Evolutionary conservation across 2,113 vertebrate species (phyloP).

Genomic region (Pungitius pungitius): DNA sequence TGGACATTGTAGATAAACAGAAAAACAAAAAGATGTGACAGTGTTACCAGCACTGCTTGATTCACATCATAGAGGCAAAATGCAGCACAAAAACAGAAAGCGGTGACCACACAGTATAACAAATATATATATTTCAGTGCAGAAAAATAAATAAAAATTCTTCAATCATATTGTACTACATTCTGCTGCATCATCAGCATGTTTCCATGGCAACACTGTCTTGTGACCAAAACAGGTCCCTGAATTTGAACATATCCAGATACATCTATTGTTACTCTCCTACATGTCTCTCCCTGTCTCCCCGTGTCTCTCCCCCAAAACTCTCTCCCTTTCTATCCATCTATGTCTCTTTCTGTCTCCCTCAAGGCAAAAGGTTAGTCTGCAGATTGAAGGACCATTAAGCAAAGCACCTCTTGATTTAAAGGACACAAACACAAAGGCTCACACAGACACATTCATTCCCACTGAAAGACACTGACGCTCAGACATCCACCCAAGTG

Average conservation of each 20-base stretch:
- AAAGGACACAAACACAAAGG: constrained; percentile 42
- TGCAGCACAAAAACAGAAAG: neutral
- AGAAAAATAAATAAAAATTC: neutral
- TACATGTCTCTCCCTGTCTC: constrained; percentile 10
- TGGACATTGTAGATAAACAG: neutral
- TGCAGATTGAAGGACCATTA: constrained; percentile 56
- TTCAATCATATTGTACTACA: constrained; percentile 10
- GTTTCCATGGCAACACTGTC: constrained; percentile 59
- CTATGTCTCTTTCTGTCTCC: neutral
- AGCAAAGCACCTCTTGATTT: constrained; percentile 48
- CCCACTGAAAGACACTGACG: constrained; percentile 24
- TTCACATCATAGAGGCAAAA: constrained; percentile 3
- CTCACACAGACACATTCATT: constrained; percentile 13
- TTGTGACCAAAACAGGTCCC: constrained; percentile 16
- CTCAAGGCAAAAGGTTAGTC: constrained; percentile 35
- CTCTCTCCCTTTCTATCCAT: neutral
- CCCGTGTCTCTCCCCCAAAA: constrained; percentile 25
- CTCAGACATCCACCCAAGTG: constrained; percentile 46
- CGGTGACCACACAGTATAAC: neutral
- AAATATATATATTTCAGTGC: neutral
- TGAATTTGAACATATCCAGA: constrained; percentile 37
- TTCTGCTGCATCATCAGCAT: constrained; percentile 30
- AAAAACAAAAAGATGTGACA: neutral
- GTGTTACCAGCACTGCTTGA: neutral
- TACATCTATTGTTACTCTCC: constrained; percentile 34